phyloP scores from a whole-genome alignment of 2,888 invertebrate species.

The Machimus rusticus region DNA sequence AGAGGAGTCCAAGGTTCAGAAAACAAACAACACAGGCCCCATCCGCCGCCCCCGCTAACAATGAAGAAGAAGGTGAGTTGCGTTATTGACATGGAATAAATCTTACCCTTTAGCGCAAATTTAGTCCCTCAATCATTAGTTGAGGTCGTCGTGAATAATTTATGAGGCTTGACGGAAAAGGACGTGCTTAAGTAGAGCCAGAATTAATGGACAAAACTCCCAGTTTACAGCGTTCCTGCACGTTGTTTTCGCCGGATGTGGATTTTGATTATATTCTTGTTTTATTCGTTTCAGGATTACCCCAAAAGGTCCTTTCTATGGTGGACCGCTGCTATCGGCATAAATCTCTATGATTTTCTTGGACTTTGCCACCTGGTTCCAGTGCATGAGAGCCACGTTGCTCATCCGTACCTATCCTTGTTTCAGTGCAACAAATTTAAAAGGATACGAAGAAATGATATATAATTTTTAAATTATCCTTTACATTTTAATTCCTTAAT shows the following conservation, averaged over 20 bases:
- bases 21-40: neutral
- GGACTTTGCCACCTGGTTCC: conserved; percentile 39
- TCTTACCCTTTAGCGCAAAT: conserved; percentile 30
- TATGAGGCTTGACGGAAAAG: conserved; percentile 17
- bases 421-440: neutral
- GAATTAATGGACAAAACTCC: neutral
- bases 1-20: neutral
- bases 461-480: neutral
- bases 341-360: conserved; percentile 39
- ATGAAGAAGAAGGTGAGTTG: conserved; percentile 26
- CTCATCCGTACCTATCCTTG: conserved; percentile 5
- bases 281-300: neutral
- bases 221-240: neutral
- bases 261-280: neutral
- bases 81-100: conserved; percentile 33
- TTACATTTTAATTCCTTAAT: neutral
- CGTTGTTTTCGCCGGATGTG: neutral
- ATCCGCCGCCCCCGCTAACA: neutral
- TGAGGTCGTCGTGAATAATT: conserved; percentile 34
- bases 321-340: conserved; percentile 24
- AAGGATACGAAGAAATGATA: neutral
- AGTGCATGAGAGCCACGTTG: conserved; percentile 10
- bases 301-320: neutral
- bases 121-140: conserved; percentile 30
- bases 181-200: conserved; percentile 10